phyloP scores from a whole-genome alignment of 2,797 vertebrate genomes.

The Pseudotriccus pelzelni region DNA sequence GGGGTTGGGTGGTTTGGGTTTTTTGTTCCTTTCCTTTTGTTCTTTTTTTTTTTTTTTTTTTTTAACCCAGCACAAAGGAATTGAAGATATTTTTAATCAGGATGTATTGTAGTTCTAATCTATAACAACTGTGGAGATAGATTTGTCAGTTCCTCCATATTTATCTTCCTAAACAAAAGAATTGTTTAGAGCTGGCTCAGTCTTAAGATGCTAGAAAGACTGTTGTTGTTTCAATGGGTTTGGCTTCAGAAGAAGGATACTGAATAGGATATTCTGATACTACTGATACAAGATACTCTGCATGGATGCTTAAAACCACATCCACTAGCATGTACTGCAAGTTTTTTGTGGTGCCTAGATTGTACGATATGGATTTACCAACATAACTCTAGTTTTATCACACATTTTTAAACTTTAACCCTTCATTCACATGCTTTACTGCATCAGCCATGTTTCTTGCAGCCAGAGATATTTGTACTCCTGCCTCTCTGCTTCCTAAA shows the following conservation, averaged over 20 bases:
- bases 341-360: background rate
- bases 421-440: background rate
- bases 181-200: background rate
- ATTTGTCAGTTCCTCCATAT: background rate
- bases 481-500: background rate
- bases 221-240: background rate
- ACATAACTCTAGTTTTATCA: background rate
- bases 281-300: background rate
- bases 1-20: accelerated
- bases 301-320: background rate
- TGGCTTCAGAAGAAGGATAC: background rate
- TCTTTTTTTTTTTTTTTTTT: background rate
- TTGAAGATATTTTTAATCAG: background rate
- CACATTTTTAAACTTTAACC: background rate
- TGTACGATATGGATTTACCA: background rate
- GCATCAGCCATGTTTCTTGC: background rate
- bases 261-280: background rate
- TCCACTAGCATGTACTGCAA: background rate
- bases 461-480: background rate
- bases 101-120: background rate
- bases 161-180: background rate
- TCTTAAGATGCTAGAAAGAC: background rate
- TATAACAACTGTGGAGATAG: background rate
- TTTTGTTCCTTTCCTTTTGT: background rate
- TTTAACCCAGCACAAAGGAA: background rate